Evolutionary conservation across 2,113 vertebrate genomes (phyloP).

Genomic region (Chascanopsetta lugubris): DNA sequence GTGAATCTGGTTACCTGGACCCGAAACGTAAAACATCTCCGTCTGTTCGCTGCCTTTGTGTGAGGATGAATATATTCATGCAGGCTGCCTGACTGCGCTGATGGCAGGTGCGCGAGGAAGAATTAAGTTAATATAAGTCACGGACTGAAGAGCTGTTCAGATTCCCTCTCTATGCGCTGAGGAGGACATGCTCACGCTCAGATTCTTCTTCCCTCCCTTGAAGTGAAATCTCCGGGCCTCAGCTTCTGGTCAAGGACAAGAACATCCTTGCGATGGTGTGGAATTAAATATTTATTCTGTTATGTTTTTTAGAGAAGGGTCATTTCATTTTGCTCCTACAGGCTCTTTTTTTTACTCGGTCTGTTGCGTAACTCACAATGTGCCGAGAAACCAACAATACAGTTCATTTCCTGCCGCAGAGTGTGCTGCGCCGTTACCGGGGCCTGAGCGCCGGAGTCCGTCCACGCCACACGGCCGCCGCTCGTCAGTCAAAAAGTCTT

Average conservation of each 20-base stretch:
- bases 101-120: constrained; percentile 71
- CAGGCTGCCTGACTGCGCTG: constrained; percentile 55
- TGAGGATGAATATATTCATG: constrained; percentile 77
- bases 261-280: constrained; percentile 41
- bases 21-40: constrained; percentile 70
- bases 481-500: constrained; percentile 35
- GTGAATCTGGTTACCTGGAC: constrained; percentile 43
- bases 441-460: constrained; percentile 44
- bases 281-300: constrained; percentile 76
- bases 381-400: constrained; percentile 55
- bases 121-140: constrained; percentile 73
- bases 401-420: constrained; percentile 53
- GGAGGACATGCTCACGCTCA: constrained; percentile 31
- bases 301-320: constrained; percentile 62
- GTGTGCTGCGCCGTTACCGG: constrained; percentile 49
- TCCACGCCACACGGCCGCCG: constrained; percentile 27
- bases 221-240: constrained; percentile 55
- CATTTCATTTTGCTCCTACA: constrained; percentile 64
- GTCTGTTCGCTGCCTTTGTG: constrained; percentile 52
- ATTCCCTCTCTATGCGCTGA: constrained; percentile 55
- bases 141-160: constrained; percentile 51
- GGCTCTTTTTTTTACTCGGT: constrained; percentile 45
- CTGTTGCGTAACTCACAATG: constrained; percentile 58
- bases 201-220: constrained; percentile 57
- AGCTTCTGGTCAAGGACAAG: constrained; percentile 59